Evolutionary conservation across 2,113 vertebrate genomes (phyloP).

Genomic region (Opisthocomus hoazin): DNA sequence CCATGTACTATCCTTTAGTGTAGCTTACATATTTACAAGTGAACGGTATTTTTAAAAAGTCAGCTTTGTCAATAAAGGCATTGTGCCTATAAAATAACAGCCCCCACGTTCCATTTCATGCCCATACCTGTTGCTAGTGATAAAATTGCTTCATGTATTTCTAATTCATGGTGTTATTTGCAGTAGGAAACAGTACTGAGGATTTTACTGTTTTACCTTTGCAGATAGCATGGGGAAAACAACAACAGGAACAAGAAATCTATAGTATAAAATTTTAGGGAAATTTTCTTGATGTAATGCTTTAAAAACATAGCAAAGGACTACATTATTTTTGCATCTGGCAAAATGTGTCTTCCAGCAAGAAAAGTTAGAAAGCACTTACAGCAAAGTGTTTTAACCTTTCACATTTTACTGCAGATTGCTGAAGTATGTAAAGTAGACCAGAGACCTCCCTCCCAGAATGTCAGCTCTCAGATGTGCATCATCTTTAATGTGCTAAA

Average conservation of each 20-base stretch:
- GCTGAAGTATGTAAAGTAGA: background rate
- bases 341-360: background rate
- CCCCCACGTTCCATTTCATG: background rate
- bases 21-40: background rate
- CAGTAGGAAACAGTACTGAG: background rate
- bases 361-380: background rate
- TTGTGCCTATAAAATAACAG: background rate
- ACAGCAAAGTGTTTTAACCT: background rate
- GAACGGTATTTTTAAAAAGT: background rate
- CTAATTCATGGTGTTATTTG: background rate
- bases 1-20: background rate
- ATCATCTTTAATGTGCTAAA: background rate
- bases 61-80: background rate
- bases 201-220: background rate
- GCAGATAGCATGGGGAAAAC: background rate
- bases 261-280: background rate
- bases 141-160: background rate
- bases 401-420: background rate
- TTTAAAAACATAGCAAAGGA: background rate
- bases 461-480: background rate
- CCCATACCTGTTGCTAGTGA: background rate
- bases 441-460: background rate
- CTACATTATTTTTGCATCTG: background rate
- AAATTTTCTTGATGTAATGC: background rate
- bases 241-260: background rate